Conservation (phyloP, 2,113 vertebrate genomes). For the Sapayoa aenigma region DNA sequence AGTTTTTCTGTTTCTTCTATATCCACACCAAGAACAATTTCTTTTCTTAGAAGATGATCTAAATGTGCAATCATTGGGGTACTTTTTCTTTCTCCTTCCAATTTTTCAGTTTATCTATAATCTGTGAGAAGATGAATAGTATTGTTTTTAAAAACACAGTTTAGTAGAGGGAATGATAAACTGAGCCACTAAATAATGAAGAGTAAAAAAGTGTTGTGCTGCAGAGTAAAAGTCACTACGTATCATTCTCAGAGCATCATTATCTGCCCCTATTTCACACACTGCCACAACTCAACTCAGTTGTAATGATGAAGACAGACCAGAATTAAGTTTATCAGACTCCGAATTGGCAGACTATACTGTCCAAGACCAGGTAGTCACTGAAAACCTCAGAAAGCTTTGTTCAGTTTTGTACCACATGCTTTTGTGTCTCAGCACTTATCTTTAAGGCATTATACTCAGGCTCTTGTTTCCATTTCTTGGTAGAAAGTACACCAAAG, state of each 20-base stretch:
- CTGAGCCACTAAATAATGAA: not conserved
- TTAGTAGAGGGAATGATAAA: not conserved
- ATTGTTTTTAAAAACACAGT: not conserved
- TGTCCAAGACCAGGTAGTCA: not conserved
- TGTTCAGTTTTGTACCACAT: not conserved
- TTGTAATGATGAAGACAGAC: not conserved
- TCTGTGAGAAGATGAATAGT: not conserved
- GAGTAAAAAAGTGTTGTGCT: not conserved
- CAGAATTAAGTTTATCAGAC: not conserved
- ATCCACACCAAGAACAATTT: not conserved
- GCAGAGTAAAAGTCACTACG: not conserved
- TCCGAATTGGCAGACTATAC: not conserved
- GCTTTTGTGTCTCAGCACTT: not conserved
- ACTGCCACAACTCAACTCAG: not conserved
- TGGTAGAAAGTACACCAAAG: not conserved
- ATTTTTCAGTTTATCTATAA: not conserved
- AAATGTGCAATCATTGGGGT: not conserved
- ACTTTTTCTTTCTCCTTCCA: not conserved
- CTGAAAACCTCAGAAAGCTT: not conserved
- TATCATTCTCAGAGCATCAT: not conserved
- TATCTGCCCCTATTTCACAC: not conserved
- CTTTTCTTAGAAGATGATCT: not conserved
- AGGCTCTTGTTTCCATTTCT: not conserved
- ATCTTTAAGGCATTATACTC: not conserved
- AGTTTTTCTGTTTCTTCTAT: not conserved